Percentiles rank a stretch among this genome's conserved stretches.
phyloP scores from a whole-genome alignment of 2,888 invertebrate genomes.

The Agelastica alni region DNA sequence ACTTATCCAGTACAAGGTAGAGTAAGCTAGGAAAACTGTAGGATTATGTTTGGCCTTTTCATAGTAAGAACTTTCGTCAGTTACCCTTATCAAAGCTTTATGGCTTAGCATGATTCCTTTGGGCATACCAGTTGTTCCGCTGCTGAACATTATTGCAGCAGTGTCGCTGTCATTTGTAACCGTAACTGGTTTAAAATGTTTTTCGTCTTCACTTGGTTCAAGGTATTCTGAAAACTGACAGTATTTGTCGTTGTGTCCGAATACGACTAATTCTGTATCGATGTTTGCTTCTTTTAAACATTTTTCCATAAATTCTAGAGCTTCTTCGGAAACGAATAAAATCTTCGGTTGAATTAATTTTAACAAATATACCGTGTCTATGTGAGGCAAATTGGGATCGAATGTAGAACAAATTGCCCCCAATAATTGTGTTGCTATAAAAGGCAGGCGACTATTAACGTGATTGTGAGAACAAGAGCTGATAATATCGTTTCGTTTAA shows the following conservation, averaged over 20 bases:
- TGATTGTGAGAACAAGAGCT: constrained; percentile 26
- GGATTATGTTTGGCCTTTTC: background rate
- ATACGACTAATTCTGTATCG: constrained; percentile 37
- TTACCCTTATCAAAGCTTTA: constrained; percentile 9
- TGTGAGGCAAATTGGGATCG: constrained; percentile 41
- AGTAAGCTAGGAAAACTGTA: constrained; percentile 1
- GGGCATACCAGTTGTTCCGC: constrained; percentile 47
- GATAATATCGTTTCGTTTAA: constrained; percentile 23
- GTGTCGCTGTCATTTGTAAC: constrained; percentile 31
- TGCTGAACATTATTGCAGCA: constrained; percentile 45
- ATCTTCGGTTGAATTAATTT: constrained; percentile 31
- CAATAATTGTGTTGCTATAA: constrained; percentile 57
- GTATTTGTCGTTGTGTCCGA: constrained; percentile 38
- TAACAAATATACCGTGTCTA: constrained; percentile 32
- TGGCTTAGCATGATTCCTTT: constrained; percentile 44
- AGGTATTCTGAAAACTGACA: constrained; percentile 28
- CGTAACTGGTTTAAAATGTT: constrained; percentile 32
- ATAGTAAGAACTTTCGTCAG: no score
- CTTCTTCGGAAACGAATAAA: constrained; percentile 30
- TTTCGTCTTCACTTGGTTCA: constrained; percentile 28
- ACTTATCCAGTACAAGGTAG: constrained; percentile 23
- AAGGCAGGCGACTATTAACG: constrained; percentile 48
- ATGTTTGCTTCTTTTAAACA: constrained; percentile 31
- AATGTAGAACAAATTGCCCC: constrained; percentile 48
- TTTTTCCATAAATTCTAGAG: constrained; percentile 25